Evolutionary conservation across 2,888 invertebrate genomes (phyloP), one percentile per base, ranked within the genome.

Genomic region (Coecobrya sp.): DNA sequence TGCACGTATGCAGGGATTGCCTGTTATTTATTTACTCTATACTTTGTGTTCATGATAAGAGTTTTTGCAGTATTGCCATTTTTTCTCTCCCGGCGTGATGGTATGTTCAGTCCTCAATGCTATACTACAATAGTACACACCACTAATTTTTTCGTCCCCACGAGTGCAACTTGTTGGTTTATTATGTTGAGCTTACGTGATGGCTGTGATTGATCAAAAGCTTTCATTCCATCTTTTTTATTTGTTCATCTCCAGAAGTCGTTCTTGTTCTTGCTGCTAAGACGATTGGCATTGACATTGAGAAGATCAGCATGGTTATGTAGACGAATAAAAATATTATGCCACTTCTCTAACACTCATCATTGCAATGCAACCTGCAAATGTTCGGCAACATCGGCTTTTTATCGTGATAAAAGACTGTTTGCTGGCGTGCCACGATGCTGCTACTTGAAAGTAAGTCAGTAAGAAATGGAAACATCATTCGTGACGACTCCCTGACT

Each of bases 231-330:
- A 19, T 62, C n/a, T 65, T 30, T 65, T 55, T 4, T 19, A 7
- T 70, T 42, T 42, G 22, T 22, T 52, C 27, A 22, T 86, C 52
- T 27, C 52, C 76, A 79, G 49, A 79, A 79, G 76, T 79, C 49
- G 76, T 52, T 49, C 10, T 49, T 49, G 27, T 1, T 42, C 65
- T 45, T 85, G 45, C 3, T 59, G 49, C 13, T 42, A 79, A 88
- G 87, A 52, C 76, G 76, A 79, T 88, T 88, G 87, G 87, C 87
- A 88, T 36, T 88, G 87, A 79, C 87, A 88, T 88, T 88, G 87
- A 88, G 79, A 76, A 52, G 70, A 70, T 70, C 70, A 36, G 27
- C 70, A 30, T 55, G 16, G 3, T 70, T 2, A 11, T 13, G 1
- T 22, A 62, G 19, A 27, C 13, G 10, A 19, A 19, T 36, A 70